Conservation (phyloP, 2,797 vertebrate genomes). For the Atherinosoma microstoma region DNA sequence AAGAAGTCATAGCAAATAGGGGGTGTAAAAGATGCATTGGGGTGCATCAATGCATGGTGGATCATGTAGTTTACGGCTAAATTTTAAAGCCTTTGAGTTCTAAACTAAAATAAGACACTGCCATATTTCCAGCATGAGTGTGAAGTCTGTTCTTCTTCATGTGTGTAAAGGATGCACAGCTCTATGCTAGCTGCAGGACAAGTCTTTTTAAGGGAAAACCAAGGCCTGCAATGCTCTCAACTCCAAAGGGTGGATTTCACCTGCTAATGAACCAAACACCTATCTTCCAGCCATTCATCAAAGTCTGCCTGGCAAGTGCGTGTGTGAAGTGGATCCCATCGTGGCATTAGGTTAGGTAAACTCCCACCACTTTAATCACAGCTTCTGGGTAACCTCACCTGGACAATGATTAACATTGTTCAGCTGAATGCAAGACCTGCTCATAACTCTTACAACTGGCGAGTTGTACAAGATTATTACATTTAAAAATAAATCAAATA, state of each 20-base stretch:
- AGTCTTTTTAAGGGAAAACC: constrained; percentile 47
- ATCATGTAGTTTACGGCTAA: constrained; percentile 52
- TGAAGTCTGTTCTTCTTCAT: constrained; percentile 41
- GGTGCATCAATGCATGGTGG: constrained; percentile 61
- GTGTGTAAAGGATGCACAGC: constrained; percentile 33
- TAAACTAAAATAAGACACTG: constrained; percentile 51
- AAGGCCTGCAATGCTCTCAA: constrained; percentile 42
- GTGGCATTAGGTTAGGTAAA: constrained; percentile 58
- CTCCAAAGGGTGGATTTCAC: constrained; percentile 66
- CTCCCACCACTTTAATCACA: constrained; percentile 24
- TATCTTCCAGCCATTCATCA: constrained; percentile 68
- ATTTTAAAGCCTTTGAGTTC: constrained; percentile 49
- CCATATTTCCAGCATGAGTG: constrained; percentile 55
- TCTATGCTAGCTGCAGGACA: constrained; percentile 17
- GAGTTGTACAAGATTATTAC: background rate
- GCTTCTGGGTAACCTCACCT: constrained; percentile 26
- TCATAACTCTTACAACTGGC: background rate
- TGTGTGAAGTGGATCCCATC: constrained; percentile 60
- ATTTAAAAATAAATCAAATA: too few species aligned
- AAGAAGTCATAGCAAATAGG: constrained; percentile 65
- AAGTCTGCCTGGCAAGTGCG: constrained; percentile 44
- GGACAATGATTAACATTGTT: constrained; percentile 50
- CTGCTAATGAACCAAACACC: constrained; percentile 72
- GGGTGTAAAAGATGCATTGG: constrained; percentile 55
- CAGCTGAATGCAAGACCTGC: constrained; percentile 5